Conservation (phyloP, 2,797 vertebrate genomes). For the Melanotaenia parkinsoni region DNA sequence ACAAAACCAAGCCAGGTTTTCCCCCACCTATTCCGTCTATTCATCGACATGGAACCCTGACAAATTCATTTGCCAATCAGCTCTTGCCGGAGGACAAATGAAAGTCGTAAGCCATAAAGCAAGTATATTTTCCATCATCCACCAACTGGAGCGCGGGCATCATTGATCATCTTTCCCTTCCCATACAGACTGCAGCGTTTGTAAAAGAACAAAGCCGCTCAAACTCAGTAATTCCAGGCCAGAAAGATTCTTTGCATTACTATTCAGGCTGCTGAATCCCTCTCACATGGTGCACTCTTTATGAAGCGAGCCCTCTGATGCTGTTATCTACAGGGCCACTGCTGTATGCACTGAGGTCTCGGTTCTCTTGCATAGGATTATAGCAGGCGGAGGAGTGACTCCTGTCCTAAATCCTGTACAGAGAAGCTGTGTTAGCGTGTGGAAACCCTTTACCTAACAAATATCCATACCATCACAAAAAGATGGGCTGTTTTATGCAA, state of each 20-base stretch:
- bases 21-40: slow-evolving; percentile 17
- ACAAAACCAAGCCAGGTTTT: slow-evolving; percentile 9
- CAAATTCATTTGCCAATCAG: slow-evolving; percentile 41
- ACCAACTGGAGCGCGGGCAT: background rate
- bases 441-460: background rate
- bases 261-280: slow-evolving; percentile 25
- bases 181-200: slow-evolving; percentile 32
- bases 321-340: slow-evolving; percentile 45
- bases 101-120: slow-evolving; percentile 50
- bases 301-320: slow-evolving; percentile 49
- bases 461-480: background rate
- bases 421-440: background rate
- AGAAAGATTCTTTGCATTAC: slow-evolving; percentile 29
- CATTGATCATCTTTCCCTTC: slow-evolving; percentile 41
- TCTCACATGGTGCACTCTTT: slow-evolving; percentile 31
- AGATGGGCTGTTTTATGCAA: background rate
- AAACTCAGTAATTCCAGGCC: background rate
- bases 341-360: slow-evolving; percentile 28
- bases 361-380: slow-evolving; percentile 31
- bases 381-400: slow-evolving; percentile 19
- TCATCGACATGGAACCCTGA: slow-evolving; percentile 20
- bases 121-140: slow-evolving; percentile 45
- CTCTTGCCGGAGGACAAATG: slow-evolving; percentile 50
- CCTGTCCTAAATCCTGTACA: slow-evolving; percentile 17
- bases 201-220: slow-evolving; percentile 38